phyloP scores from a whole-genome alignment of 2,797 vertebrate genomes.

The Lepus oiostolus region DNA sequence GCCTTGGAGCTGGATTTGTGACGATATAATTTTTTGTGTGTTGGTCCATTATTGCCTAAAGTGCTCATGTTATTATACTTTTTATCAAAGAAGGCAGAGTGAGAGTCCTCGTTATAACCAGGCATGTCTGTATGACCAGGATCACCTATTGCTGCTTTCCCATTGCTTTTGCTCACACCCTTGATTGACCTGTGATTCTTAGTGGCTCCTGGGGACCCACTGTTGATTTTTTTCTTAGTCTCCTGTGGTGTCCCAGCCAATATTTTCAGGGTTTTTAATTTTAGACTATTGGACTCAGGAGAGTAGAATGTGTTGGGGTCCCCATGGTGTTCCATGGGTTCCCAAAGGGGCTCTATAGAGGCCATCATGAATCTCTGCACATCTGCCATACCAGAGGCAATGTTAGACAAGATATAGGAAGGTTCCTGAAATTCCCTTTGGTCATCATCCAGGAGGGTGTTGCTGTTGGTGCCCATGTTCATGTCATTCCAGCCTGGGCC shows the following conservation, averaged over 20 bases:
- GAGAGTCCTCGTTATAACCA: constrained; percentile 91
- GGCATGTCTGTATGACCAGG: constrained; percentile 93
- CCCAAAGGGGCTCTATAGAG: constrained; percentile 98
- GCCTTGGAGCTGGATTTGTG: constrained; percentile 99
- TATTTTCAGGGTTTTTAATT: constrained; percentile 99
- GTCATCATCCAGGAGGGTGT: constrained; percentile 95
- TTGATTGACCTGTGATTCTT: constrained; percentile 96
- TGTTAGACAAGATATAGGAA: constrained; percentile 99
- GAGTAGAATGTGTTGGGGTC: constrained; percentile 95
- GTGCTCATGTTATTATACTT: constrained; percentile 95
- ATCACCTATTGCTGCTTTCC: constrained; percentile 93
- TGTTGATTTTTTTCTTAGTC: constrained; percentile 95
- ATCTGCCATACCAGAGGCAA: constrained; percentile 99
- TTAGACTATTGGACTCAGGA: constrained; percentile 97
- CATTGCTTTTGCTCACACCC: constrained; percentile 93
- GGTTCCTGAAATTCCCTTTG: constrained; percentile 99
- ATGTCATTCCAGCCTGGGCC: constrained; percentile 93
- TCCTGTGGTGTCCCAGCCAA: constrained; percentile 97
- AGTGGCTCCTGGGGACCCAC: constrained; percentile 89
- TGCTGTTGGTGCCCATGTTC: constrained; percentile 85
- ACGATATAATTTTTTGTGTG: constrained; percentile 99
- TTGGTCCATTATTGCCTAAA: constrained; percentile 95
- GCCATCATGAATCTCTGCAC: constrained; percentile 99
- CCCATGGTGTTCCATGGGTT: constrained; percentile 90
- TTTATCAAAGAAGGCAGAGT: constrained; percentile 95